Conservation (phyloP, 2,888 invertebrate species). For the Drosophila monieri region DNA sequence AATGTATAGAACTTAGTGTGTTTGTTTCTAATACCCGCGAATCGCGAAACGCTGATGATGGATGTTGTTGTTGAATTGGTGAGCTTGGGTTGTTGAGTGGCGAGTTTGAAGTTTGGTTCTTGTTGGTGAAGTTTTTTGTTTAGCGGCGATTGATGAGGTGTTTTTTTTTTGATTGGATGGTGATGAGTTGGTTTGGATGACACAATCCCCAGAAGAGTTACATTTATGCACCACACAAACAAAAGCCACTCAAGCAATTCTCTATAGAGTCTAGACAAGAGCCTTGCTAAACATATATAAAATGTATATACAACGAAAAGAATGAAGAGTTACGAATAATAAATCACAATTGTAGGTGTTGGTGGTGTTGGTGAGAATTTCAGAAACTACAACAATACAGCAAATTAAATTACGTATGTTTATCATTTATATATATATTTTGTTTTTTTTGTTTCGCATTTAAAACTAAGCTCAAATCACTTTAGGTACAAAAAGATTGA, state of each 20-base stretch:
- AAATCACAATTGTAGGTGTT: conserved; percentile 45
- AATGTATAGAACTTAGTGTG: conserved; percentile 46
- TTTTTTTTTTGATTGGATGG: conserved; percentile 20
- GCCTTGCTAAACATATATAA: conserved; percentile 24
- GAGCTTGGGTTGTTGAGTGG: conserved; percentile 4
- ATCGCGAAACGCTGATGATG: conserved; percentile 25
- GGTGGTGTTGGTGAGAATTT: conserved; percentile 40
- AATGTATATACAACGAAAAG: conserved; percentile 31
- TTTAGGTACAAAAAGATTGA: conserved; percentile 58
- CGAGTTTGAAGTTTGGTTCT: conserved; percentile 10
- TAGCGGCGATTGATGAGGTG: conserved; percentile 28
- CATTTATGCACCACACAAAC: conserved; percentile 41
- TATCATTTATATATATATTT: conserved; percentile 47
- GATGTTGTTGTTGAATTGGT: conserved; percentile 21
- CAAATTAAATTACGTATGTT: conserved; percentile 65
- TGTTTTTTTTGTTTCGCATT: conserved; percentile 25
- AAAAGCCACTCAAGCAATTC: conserved; percentile 43
- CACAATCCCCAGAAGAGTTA: conserved; percentile 37
- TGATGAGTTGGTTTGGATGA: conserved; percentile 37
- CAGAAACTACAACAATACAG: conserved; percentile 69
- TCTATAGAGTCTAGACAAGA: conserved; percentile 28
- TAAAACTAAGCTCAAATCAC: conserved; percentile 40
- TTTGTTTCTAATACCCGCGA: conserved; percentile 33
- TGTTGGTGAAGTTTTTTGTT: conserved; percentile 19
- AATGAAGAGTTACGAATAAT: conserved; percentile 10